Evolutionary conservation across 1,140 invertebrate genomes (phyloP).

Genomic region (Homalodisca vitripennis): DNA sequence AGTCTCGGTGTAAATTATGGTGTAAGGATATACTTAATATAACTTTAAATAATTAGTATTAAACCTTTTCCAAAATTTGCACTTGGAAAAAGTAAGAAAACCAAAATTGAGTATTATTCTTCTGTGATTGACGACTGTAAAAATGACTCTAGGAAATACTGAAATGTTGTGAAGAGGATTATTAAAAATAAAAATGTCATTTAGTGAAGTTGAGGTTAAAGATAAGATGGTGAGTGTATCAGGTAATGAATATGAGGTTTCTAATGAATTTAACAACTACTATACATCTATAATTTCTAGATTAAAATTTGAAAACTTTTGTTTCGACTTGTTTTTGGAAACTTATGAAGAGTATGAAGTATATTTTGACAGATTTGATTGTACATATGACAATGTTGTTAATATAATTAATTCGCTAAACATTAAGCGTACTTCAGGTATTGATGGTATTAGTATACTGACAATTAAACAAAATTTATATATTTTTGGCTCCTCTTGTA

Average conservation of each 20-base stretch:
- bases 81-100: not conserved
- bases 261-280: not conserved
- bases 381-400: not conserved
- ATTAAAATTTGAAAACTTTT: not conserved
- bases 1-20: too few relatives aligned
- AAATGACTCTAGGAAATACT: too few relatives aligned
- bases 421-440: not conserved
- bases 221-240: too few relatives aligned
- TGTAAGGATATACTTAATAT: not conserved
- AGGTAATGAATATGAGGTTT: not conserved
- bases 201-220: not conserved
- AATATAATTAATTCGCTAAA: not conserved
- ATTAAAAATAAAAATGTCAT: not conserved
- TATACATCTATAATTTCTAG: not conserved
- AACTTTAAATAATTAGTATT: not conserved
- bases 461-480: not conserved
- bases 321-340: not conserved
- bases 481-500: not conserved
- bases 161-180: not conserved
- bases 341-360: not conserved
- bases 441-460: too few relatives aligned
- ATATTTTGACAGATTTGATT: not conserved
- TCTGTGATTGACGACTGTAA: too few relatives aligned
- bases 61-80: not conserved
- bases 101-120: too few relatives aligned